phyloP scores from a whole-genome alignment of 2,113 vertebrate genomes.

The Beaufortia kweichowensis region DNA sequence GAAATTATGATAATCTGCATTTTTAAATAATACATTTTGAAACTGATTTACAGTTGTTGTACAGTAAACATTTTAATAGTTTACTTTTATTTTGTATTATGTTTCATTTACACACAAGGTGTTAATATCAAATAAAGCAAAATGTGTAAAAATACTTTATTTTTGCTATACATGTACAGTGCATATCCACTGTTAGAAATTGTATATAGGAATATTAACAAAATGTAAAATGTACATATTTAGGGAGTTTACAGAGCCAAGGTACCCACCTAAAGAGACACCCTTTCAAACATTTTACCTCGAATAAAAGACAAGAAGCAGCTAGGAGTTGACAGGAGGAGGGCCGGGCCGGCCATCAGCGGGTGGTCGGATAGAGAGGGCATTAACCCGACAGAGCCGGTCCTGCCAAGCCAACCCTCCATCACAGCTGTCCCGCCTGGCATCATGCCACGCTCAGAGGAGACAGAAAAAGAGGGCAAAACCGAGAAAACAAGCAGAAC shows the following conservation, averaged over 20 bases:
- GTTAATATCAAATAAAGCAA: too few relatives aligned
- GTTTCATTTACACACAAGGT: too few relatives aligned
- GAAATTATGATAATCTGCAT: too few relatives aligned
- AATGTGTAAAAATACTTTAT: too few relatives aligned
- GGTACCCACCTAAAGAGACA: not conserved
- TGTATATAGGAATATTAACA: not conserved
- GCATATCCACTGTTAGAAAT: too few relatives aligned
- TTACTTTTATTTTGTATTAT: too few relatives aligned
- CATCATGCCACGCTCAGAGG: conserved; percentile 32
- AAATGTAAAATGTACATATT: not conserved
- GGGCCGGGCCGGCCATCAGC: conserved; percentile 26
- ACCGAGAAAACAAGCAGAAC: conserved; percentile 7
- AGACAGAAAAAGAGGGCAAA: conserved; percentile 28
- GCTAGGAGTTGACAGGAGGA: not conserved
- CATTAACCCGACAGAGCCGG: conserved; percentile 22
- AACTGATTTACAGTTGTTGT: too few relatives aligned
- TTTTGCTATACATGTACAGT: too few relatives aligned
- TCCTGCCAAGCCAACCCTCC: conserved; percentile 38
- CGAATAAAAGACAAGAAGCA: not conserved
- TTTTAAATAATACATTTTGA: too few relatives aligned
- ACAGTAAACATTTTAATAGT: too few relatives aligned
- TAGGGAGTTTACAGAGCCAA: not conserved
- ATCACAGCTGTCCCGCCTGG: conserved; percentile 56
- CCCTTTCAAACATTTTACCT: not conserved
- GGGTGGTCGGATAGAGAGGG: conserved; percentile 42